These are phyloP conservation scores for Dasypus novemcinctus DNA, from an alignment of 2,113 vertebrate genomes.

Conservation along the genomic window DNA sequence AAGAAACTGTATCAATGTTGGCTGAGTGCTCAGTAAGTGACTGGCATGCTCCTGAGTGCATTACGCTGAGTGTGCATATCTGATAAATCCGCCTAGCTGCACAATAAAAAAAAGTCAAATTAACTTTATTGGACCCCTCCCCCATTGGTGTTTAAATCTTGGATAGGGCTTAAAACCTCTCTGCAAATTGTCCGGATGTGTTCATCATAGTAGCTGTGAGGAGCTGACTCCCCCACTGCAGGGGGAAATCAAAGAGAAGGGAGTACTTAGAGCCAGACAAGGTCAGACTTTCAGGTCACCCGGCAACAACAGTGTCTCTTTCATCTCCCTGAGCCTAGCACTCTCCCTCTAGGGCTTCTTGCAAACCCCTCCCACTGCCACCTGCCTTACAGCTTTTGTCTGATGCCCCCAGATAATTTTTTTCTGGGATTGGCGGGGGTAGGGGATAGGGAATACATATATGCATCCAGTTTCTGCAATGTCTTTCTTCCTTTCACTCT, in stretches of 20 bases:
- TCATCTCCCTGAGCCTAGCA: neutral
- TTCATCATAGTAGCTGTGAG: neutral
- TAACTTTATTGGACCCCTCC: neutral
- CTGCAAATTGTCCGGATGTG: neutral
- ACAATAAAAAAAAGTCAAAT: neutral
- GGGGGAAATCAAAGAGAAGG: neutral
- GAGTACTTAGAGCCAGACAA: neutral
- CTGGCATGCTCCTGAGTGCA: rapidly evolving
- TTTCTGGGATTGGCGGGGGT: neutral
- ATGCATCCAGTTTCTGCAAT: neutral
- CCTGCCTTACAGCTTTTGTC: neutral
- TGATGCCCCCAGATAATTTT: neutral
- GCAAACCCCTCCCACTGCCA: neutral
- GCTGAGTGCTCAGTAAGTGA: neutral
- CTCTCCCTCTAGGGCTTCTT: neutral
- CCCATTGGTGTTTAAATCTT: neutral
- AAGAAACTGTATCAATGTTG: neutral
- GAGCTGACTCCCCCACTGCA: neutral
- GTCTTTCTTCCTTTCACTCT: neutral
- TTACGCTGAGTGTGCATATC: neutral
- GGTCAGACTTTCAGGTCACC: neutral
- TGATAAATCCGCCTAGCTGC: neutral
- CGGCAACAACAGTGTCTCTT: neutral
- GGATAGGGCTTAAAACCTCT: neutral
- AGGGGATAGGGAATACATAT: neutral